These are phyloP conservation scores for cattle (Bos taurus) DNA, from an alignment of 2,113 vertebrate species.

Conservation along the genomic window ARS-UCD2.0 NC_037339.1:55808001-55808500, in stretches of 20 bases:
- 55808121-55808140: neutral
- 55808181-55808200: neutral
- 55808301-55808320: neutral
- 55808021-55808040: neutral
- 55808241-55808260: neutral
- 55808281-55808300: neutral
- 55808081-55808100: neutral
- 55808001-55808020: neutral
- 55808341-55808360: neutral
- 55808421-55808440: neutral
- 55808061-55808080: neutral
- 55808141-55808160: neutral
- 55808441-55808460: neutral
- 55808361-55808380: neutral
- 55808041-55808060: neutral
- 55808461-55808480: neutral
- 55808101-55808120: neutral
- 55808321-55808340: neutral
- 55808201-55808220: neutral
- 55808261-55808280: neutral
- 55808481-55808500: neutral
- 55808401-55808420: neutral
- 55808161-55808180: neutral
- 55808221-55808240: neutral
- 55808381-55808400: neutral